A percentile compares a stretch with the other conserved stretches of the same genome.
These are phyloP conservation scores for Drosophila niveifrons DNA, from an alignment of 2,888 invertebrate species.

Conservation along the genomic window DNA sequence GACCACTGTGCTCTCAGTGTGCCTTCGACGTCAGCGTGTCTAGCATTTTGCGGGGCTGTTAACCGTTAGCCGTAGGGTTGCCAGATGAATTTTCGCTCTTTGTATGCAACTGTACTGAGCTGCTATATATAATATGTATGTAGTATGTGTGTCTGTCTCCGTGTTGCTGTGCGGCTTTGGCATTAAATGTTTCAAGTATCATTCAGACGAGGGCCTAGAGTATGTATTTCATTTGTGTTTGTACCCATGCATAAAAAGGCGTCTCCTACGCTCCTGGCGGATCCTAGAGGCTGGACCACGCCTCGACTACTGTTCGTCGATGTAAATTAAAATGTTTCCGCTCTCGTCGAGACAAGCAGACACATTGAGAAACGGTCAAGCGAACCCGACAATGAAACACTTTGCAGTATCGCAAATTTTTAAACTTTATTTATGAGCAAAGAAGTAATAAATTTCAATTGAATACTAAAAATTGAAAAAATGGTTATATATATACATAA, in stretches of 20 bases:
- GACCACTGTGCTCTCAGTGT: conserved; percentile 33
- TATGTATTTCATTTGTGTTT: conserved; percentile 60
- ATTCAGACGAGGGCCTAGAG: conserved; percentile 46
- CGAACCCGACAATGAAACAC: not conserved
- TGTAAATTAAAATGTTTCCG: conserved; percentile 80
- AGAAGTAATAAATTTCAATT: too few relatives aligned
- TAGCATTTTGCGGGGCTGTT: conserved; percentile 31
- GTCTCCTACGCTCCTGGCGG: conserved; percentile 32
- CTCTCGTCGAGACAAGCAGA: conserved; percentile 43
- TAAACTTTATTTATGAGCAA: too few relatives aligned
- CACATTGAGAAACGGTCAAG: not conserved
- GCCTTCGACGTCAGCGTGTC: conserved; percentile 35
- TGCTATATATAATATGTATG: too few relatives aligned
- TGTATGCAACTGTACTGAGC: conserved; percentile 52
- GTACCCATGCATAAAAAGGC: conserved; percentile 31
- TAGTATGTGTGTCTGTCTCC: conserved; percentile 6
- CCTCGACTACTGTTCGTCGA: conserved; percentile 52
- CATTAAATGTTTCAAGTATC: conserved; percentile 73
- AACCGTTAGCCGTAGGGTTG: conserved; percentile 39
- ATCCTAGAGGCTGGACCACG: conserved; percentile 20
- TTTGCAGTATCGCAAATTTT: not conserved
- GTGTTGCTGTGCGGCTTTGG: conserved; percentile 28
- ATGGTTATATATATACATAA: too few relatives aligned
- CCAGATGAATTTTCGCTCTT: conserved; percentile 43
- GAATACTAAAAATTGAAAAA: too few relatives aligned